These are phyloP conservation scores for Rallus limicola DNA, from an alignment of 2,113 vertebrate species.

Conservation along the genomic window DNA sequence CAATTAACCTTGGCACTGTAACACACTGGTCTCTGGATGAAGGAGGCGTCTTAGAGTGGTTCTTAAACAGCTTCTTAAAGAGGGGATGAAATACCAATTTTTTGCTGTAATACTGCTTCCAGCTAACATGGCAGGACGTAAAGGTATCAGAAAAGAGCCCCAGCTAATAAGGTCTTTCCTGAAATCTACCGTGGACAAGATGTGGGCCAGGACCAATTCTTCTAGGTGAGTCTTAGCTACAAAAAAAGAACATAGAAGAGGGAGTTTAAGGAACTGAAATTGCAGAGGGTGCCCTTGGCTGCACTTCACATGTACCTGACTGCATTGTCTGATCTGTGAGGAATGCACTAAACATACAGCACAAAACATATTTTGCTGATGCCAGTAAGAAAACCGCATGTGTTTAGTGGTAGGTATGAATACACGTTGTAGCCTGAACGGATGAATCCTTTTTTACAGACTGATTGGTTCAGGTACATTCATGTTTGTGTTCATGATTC, in stretches of 20 bases:
- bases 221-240: not conserved
- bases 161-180: not conserved
- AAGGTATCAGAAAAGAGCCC: not conserved
- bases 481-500: not conserved
- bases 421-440: not conserved
- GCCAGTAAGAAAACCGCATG: not conserved
- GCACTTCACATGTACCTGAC: not conserved
- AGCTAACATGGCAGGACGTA: not conserved
- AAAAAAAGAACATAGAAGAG: not conserved
- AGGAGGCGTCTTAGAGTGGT: not conserved
- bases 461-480: not conserved
- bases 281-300: not conserved
- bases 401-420: not conserved
- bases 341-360: not conserved
- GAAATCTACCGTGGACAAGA: not conserved
- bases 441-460: not conserved
- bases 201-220: not conserved
- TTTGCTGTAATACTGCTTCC: not conserved
- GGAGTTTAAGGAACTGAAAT: not conserved
- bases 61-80: not conserved
- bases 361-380: not conserved
- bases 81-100: not conserved
- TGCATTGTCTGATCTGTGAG: not conserved
- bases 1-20: conserved; percentile 14
- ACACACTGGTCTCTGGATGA: not conserved